Percentiles rank a stretch among this genome's conserved stretches.
phyloP scores from a whole-genome alignment of 2,797 vertebrate genomes.

The Phataginus tetradactyla region DNA sequence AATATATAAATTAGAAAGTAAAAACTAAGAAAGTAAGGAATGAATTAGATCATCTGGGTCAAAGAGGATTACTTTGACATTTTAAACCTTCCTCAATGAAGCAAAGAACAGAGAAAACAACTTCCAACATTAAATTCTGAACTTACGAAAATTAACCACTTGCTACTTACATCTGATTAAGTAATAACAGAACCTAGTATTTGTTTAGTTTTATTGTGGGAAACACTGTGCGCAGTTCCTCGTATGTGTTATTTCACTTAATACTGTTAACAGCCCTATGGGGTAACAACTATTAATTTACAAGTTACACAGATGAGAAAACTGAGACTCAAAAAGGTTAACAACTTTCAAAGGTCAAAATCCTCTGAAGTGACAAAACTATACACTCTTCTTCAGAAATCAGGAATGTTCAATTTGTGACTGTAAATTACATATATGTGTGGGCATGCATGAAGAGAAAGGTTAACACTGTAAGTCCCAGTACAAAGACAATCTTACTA shows the following conservation, averaged over 20 bases:
- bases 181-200: background rate
- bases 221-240: constrained; percentile 9
- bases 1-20: constrained; percentile 28
- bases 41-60: background rate
- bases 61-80: constrained; percentile 11
- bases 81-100: constrained; percentile 55
- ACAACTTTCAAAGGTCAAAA: constrained; percentile 42
- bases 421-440: background rate
- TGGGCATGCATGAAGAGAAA: background rate
- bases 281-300: background rate
- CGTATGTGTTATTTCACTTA: background rate
- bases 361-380: constrained; percentile 31
- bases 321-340: background rate
- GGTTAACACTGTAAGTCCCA: background rate
- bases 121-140: constrained; percentile 42
- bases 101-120: constrained; percentile 59
- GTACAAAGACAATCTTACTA: constrained; percentile 7
- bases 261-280: background rate
- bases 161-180: constrained; percentile 41
- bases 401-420: background rate
- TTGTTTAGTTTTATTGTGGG: background rate
- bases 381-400: background rate
- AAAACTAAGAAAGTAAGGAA: background rate
- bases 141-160: constrained; percentile 42
- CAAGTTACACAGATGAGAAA: background rate